Conservation (phyloP, 2,888 invertebrate species). For the Drosophila peninsularis region DNA sequence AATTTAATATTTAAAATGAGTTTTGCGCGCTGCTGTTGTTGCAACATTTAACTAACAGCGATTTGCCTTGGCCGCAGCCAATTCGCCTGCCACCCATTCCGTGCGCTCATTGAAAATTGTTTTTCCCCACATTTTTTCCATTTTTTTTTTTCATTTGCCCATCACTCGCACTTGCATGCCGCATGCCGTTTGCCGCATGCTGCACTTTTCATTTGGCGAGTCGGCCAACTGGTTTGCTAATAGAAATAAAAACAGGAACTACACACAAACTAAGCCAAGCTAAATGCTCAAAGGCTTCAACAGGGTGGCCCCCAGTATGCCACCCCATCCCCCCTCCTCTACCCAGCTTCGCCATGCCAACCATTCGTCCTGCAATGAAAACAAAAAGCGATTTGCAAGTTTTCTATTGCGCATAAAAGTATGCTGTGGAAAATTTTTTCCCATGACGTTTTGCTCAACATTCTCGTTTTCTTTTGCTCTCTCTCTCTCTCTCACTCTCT, state of each 20-base stretch:
- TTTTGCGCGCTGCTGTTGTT: constrained; percentile 28
- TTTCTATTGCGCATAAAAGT: constrained; percentile 79
- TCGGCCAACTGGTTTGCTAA: constrained; percentile 70
- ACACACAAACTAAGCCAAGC: constrained; percentile 76
- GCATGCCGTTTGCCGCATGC: constrained; percentile 18
- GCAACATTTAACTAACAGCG: constrained; percentile 60
- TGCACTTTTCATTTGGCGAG: constrained; percentile 70
- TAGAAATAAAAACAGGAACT: constrained; percentile 76
- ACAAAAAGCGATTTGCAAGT: constrained; percentile 80
- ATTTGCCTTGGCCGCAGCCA: constrained; percentile 50
- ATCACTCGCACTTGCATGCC: constrained; percentile 2
- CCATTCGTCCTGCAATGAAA: constrained; percentile 61
- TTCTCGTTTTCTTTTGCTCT: constrained; percentile 50
- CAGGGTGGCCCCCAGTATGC: not conserved
- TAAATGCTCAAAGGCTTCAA: constrained; percentile 74
- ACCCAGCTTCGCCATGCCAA: not conserved
- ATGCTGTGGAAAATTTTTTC: constrained; percentile 73
- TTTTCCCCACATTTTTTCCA: constrained; percentile 17
- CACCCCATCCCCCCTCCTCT: not conserved
- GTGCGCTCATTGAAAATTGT: constrained; percentile 62
- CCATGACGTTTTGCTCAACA: constrained; percentile 60
- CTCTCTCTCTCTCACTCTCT: not conserved
- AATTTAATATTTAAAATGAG: constrained; percentile 68
- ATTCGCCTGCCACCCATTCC: constrained; percentile 26
- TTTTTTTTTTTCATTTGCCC: constrained; percentile 15